Conservation (phyloP, 2,888 invertebrate genomes). For the Himalopsyche anomala region DNA sequence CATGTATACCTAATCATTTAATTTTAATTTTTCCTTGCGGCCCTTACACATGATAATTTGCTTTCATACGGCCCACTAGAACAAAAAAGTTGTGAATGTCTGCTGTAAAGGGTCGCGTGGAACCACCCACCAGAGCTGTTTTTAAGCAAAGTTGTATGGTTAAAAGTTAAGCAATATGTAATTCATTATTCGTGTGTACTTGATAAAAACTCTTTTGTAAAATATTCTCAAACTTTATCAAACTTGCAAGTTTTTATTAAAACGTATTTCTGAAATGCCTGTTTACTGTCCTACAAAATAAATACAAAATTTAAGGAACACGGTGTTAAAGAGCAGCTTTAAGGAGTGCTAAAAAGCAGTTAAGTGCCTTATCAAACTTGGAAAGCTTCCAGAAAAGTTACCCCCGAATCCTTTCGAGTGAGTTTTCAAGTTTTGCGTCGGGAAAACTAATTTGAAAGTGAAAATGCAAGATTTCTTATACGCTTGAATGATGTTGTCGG, state of each 20-base stretch:
- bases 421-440: neutral
- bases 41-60: too few relatives aligned
- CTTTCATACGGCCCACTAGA: too few relatives aligned
- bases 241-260: conserved; percentile 21
- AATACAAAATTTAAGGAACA: neutral
- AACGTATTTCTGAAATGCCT: neutral
- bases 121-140: too few relatives aligned
- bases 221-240: neutral
- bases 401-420: conserved; percentile 8
- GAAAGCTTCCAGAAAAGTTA: neutral
- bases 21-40: too few relatives aligned
- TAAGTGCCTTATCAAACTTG: conserved; percentile 8
- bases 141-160: too few relatives aligned
- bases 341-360: conserved; percentile 12
- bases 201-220: too few relatives aligned
- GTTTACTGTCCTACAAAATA: neutral
- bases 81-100: too few relatives aligned
- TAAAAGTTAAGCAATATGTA: too few relatives aligned
- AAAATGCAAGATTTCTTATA: neutral
- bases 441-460: conserved; percentile 10
- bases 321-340: conserved; percentile 20
- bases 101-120: too few relatives aligned
- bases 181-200: too few relatives aligned
- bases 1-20: too few relatives aligned
- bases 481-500: neutral